Conservation (phyloP, 2,797 vertebrate genomes). For the Spinus pinus region DNA sequence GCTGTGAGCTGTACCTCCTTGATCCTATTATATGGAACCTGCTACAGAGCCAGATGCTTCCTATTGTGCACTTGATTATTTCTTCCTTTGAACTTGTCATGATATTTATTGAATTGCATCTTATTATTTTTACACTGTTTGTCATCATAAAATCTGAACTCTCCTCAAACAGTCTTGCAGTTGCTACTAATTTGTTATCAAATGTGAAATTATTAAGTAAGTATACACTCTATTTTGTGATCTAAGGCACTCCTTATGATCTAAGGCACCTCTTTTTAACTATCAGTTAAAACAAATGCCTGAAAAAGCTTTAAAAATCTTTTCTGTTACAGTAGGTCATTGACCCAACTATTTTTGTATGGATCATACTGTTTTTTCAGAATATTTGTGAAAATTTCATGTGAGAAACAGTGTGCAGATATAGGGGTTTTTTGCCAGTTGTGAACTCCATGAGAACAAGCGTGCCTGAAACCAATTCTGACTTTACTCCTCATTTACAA, state of each 20-base stretch:
- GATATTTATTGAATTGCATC: background rate
- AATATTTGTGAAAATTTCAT: background rate
- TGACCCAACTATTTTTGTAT: background rate
- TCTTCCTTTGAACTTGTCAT: constrained; percentile 3
- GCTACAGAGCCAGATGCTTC: background rate
- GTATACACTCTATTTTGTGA: background rate
- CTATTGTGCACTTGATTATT: background rate
- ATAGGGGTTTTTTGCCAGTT: background rate
- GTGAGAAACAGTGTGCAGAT: background rate
- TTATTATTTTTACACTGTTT: background rate
- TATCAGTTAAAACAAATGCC: background rate
- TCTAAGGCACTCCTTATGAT: background rate
- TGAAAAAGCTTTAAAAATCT: background rate
- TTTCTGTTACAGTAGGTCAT: background rate
- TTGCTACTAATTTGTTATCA: background rate
- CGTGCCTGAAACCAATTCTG: background rate
- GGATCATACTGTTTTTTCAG: background rate
- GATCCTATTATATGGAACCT: background rate
- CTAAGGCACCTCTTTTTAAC: background rate
- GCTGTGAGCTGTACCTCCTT: background rate
- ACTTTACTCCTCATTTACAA: background rate
- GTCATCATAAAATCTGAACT: background rate
- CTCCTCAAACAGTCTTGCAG: background rate
- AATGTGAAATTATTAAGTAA: background rate
- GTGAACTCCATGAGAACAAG: background rate